Conservation (phyloP, 1,140 invertebrate genomes). For the Oscheius sp. region DNA sequence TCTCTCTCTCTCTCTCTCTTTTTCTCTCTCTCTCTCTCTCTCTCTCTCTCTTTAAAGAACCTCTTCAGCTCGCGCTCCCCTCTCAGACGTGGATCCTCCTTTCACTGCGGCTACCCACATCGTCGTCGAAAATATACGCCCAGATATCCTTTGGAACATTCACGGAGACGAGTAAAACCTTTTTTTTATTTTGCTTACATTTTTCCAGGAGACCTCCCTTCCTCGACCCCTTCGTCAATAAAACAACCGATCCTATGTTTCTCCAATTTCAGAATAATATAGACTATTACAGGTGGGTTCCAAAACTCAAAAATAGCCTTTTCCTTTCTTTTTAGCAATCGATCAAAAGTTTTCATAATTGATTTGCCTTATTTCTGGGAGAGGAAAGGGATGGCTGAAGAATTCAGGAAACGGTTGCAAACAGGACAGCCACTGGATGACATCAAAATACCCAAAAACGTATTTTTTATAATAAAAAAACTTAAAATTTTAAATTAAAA, state of each 20-base stretch:
- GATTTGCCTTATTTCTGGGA: background rate
- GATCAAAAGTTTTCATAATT: background rate
- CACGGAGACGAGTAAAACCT: background rate
- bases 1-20: no score
- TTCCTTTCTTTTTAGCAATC: background rate
- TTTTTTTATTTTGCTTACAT: background rate
- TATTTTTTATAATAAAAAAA: background rate
- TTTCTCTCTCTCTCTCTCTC: no score
- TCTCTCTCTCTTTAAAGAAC: background rate
- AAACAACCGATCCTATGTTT: background rate
- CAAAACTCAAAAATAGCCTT: background rate
- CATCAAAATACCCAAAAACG: background rate
- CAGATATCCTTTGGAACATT: slow-evolving; percentile 2
- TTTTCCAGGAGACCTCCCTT: background rate
- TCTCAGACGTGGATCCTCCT: background rate
- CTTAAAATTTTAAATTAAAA: background rate
- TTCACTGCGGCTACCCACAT: background rate
- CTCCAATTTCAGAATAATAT: background rate
- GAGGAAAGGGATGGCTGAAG: background rate
- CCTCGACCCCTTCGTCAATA: background rate
- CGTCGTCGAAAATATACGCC: background rate
- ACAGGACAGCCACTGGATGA: background rate
- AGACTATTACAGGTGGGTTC: background rate
- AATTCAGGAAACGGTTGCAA: background rate
- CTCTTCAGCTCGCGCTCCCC: background rate